phyloP scores from a whole-genome alignment of 1,140 invertebrate species.

The Euwallacea similis region DNA sequence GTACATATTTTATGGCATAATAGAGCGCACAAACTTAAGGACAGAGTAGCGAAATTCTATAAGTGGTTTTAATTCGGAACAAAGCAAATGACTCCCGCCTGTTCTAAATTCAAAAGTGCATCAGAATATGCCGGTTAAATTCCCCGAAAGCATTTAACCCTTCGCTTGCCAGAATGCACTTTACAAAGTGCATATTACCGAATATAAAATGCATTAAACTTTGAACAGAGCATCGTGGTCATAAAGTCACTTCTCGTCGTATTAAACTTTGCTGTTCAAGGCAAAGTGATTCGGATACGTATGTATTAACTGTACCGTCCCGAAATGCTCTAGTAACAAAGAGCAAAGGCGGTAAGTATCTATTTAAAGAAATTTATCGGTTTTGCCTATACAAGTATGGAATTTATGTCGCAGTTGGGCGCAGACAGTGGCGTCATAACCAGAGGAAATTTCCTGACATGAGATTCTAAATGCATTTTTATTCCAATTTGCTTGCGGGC shows the following conservation, averaged over 20 bases:
- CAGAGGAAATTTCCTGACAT: constrained; percentile 13
- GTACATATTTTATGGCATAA: too few relatives aligned
- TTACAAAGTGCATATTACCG: constrained; percentile 21
- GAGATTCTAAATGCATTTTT: constrained; percentile 27
- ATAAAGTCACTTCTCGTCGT: constrained; percentile 11
- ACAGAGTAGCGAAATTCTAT: neutral
- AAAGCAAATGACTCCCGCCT: constrained; percentile 8
- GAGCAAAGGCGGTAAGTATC: too few relatives aligned
- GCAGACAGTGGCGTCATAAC: constrained; percentile 25
- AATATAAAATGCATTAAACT: constrained; percentile 23
- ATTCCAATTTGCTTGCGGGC: constrained; percentile 23
- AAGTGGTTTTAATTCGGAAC: constrained; percentile 15
- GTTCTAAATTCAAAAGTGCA: constrained; percentile 14
- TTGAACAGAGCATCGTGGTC: constrained; percentile 17
- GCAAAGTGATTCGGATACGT: constrained; percentile 1
- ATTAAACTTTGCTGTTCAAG: neutral
- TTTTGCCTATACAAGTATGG: constrained; percentile 3
- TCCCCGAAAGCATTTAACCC: neutral
- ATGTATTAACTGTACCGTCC: neutral
- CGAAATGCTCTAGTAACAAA: too few relatives aligned
- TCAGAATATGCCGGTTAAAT: constrained; percentile 2
- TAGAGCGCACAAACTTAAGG: too few relatives aligned
- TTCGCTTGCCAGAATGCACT: constrained; percentile 5
- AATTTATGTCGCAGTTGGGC: constrained; percentile 19
- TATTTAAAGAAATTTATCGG: neutral